Conservation (phyloP, 2,797 vertebrate genomes). For the Melanotaenia parkinsoni region DNA sequence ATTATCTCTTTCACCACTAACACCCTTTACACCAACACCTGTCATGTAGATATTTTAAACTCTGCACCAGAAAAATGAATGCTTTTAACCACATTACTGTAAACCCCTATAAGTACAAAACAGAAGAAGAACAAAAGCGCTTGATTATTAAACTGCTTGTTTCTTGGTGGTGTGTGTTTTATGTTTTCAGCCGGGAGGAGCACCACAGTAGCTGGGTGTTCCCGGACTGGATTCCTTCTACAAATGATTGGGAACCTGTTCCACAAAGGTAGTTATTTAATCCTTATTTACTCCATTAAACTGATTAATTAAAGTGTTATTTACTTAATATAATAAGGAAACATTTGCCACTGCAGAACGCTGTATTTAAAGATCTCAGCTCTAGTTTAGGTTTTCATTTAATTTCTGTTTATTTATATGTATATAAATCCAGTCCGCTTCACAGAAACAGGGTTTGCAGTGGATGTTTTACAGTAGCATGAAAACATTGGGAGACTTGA, state of each 20-base stretch:
- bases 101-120: neutral
- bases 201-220: constrained; percentile 89
- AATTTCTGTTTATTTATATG: neutral
- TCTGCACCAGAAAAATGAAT: neutral
- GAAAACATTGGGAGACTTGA: too few species aligned
- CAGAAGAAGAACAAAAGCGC: neutral
- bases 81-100: neutral
- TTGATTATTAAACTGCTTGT: neutral
- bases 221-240: constrained; percentile 90
- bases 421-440: too few species aligned
- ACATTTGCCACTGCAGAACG: too few species aligned
- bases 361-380: neutral
- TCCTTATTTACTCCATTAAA: neutral
- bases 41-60: neutral
- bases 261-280: constrained; percentile 80
- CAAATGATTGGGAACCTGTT: constrained; percentile 84
- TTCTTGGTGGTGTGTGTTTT: constrained; percentile 16
- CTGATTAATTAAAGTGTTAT: neutral
- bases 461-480: too few species aligned
- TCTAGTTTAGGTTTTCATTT: neutral
- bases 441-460: too few species aligned
- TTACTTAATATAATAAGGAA: too few species aligned
- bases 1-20: neutral
- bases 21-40: neutral
- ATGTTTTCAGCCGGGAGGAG: constrained; percentile 84